Evolutionary conservation across 2,888 invertebrate species (phyloP).

Genomic region (Himalopsyche japonica): DNA sequence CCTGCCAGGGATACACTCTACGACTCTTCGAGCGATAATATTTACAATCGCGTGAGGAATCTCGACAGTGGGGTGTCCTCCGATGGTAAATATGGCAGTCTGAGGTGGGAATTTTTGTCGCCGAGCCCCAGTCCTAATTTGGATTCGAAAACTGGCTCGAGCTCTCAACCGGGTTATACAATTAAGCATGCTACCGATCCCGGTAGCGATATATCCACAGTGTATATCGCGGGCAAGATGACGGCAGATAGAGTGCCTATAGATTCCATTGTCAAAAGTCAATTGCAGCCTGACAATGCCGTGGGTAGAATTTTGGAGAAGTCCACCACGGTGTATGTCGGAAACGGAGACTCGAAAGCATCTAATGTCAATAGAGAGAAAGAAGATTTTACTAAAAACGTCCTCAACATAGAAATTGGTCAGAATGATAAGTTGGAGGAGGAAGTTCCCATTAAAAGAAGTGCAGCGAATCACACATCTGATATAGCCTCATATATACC

Average conservation of each 20-base stretch:
- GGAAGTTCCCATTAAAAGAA: constrained; percentile 52
- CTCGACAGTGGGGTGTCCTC: constrained; percentile 33
- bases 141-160: constrained; percentile 11
- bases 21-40: constrained; percentile 44
- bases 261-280: constrained; percentile 55
- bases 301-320: constrained; percentile 60
- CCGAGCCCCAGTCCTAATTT: constrained; percentile 42
- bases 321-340: constrained; percentile 48
- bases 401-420: constrained; percentile 40
- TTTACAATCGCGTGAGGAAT: constrained; percentile 49
- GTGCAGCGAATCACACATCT: constrained; percentile 59
- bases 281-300: constrained; percentile 58
- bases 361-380: constrained; percentile 12
- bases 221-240: constrained; percentile 35
- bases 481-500: constrained; percentile 67
- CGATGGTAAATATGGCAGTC: constrained; percentile 42
- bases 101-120: constrained; percentile 44
- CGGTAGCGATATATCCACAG: constrained; percentile 30
- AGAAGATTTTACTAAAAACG: constrained; percentile 20
- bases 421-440: constrained; percentile 42
- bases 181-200: constrained; percentile 31
- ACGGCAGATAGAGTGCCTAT: constrained; percentile 48
- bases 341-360: constrained; percentile 33
- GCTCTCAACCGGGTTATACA: constrained; percentile 4
- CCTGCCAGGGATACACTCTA: constrained; percentile 50